Percentiles rank a stretch among this genome's conserved stretches.
Conservation (phyloP, 2,888 invertebrate genomes). For the Drosophila pegasa region DNA sequence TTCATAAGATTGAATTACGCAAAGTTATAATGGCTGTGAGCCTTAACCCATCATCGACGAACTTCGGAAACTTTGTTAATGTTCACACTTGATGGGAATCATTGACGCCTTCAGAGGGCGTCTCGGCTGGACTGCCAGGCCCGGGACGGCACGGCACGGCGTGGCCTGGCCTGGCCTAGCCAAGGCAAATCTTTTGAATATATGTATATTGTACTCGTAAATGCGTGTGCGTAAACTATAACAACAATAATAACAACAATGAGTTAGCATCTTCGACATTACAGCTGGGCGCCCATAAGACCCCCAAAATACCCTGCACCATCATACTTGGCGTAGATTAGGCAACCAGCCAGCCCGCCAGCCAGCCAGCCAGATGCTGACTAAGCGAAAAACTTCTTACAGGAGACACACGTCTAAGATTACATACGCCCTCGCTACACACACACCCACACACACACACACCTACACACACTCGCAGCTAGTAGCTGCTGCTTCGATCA, state of each 20-base stretch:
- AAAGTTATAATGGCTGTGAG: neutral
- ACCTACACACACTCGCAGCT: neutral
- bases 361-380: conserved; percentile 37
- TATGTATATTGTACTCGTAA: conserved; percentile 12
- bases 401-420: conserved; percentile 53
- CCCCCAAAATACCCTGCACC: neutral
- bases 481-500: conserved; percentile 14
- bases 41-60: conserved; percentile 1
- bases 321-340: conserved; percentile 25
- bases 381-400: conserved; percentile 52
- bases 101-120: conserved; percentile 16
- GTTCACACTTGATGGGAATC: conserved; percentile 30
- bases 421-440: conserved; percentile 21
- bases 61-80: conserved; percentile 21
- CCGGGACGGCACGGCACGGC: too few species aligned
- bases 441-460: conserved; percentile 12
- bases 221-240: conserved; percentile 25
- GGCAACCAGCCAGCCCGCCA: neutral
- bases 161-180: too few species aligned
- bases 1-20: conserved; percentile 8
- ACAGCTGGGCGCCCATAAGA: neutral
- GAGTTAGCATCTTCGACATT: conserved; percentile 2
- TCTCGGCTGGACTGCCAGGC: neutral
- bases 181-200: conserved; percentile 14
- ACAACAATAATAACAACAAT: conserved; percentile 39